Evolutionary conservation across 2,888 invertebrate genomes (phyloP).

Genomic region (Phlogophora meticulosa): DNA sequence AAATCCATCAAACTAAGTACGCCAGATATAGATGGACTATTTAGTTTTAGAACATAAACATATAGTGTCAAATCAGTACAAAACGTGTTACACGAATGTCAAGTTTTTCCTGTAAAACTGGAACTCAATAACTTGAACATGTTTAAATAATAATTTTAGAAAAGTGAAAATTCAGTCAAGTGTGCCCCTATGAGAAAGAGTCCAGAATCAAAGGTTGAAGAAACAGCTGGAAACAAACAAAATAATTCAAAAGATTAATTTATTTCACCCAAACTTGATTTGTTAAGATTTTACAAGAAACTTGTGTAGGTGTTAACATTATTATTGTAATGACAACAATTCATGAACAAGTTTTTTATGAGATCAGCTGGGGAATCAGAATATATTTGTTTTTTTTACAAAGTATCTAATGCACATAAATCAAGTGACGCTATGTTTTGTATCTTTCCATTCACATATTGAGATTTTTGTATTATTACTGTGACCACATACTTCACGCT

Average conservation of each 20-base stretch:
- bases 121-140: background rate
- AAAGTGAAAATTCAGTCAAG: background rate
- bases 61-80: constrained; percentile 5
- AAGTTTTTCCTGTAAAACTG: constrained; percentile 2
- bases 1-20: constrained; percentile 3
- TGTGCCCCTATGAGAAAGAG: background rate
- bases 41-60: background rate
- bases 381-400: background rate
- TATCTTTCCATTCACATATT: background rate
- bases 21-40: background rate
- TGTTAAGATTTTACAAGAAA: constrained; percentile 1
- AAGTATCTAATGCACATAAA: background rate
- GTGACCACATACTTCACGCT: background rate
- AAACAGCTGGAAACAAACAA: background rate
- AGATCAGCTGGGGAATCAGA: background rate
- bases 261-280: background rate
- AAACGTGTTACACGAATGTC: constrained; percentile 9
- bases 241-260: background rate
- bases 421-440: background rate
- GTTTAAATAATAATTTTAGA: background rate
- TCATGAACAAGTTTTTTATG: background rate
- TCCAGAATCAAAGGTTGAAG: background rate
- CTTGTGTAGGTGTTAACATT: background rate
- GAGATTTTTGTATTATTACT: background rate
- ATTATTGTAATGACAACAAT: constrained; percentile 8